phyloP scores from a whole-genome alignment of 1,140 invertebrate genomes.

The Danaus melanippus region DNA sequence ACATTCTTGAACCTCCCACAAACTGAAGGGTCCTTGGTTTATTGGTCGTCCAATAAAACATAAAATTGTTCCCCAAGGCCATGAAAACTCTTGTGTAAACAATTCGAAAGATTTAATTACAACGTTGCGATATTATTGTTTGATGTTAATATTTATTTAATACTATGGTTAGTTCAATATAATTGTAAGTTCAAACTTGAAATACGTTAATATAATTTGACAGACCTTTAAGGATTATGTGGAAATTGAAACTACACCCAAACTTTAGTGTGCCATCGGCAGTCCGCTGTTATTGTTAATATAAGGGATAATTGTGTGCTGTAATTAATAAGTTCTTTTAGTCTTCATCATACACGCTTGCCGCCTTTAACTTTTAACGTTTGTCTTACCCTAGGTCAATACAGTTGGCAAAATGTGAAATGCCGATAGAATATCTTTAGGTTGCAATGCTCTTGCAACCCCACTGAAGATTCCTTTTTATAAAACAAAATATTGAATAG shows the following conservation, averaged over 20 bases:
- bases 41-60: conserved; percentile 12
- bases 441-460: conserved; percentile 48
- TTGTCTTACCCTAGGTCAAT: conserved; percentile 10
- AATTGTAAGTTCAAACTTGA: too few relatives aligned
- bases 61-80: conserved; percentile 11
- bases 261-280: too few relatives aligned
- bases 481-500: conserved; percentile 16
- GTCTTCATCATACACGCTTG: background rate
- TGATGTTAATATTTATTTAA: too few relatives aligned
- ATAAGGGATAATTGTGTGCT: too few relatives aligned
- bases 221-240: too few relatives aligned
- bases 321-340: background rate
- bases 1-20: conserved; percentile 6
- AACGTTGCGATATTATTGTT: too few relatives aligned
- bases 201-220: too few relatives aligned
- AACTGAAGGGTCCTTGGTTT: conserved; percentile 2
- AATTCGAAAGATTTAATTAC: too few relatives aligned
- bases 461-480: conserved; percentile 35
- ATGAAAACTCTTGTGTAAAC: conserved; percentile 2
- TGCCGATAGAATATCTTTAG: conserved; percentile 30
- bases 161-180: too few relatives aligned
- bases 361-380: background rate
- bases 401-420: conserved; percentile 8
- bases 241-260: too few relatives aligned
- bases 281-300: too few relatives aligned